Base-by-base conservation (phyloP, 2,888 invertebrate genomes). In the Synergus laeviventris region DNA sequence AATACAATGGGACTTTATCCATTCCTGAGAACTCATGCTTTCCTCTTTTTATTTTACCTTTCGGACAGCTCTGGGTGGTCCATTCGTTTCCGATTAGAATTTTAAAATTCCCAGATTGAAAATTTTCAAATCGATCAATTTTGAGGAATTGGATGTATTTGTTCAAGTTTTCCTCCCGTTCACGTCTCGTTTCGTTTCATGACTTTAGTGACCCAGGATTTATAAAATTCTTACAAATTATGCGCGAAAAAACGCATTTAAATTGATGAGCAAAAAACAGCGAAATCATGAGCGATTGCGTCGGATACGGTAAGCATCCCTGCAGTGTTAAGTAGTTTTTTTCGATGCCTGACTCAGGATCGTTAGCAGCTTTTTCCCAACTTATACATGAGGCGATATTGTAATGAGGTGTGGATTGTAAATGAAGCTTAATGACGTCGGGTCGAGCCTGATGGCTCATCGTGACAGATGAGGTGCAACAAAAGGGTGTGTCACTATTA, bases 381-480 rank as follows among this genome's bases (percentile, higher is more conserved):
- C 84, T 86, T 78, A 75, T 74, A 79, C 78, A 79, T 76, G 73
- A 83, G 82, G 82, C 84, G 80, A 87, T 88, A 86, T 87, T 85
- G 85, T 87, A 86, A 88, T 85, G 87, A 89, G 88, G 88, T 88
- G 89, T 86, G 87, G 88, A 89, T 87, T 88, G 88, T 87, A 89
- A 89, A 89, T 87, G 89, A 88, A 85, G 85, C 85, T 85, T 88
- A 88, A 89, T 88, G 88, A 87, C 82, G 85, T 83, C 82, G 82
- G 79, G 83, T 81, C 81, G 83, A 79, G 81, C 76, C 79, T 80
- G 80, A 80, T 66, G 16, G 42, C 70, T 70, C 70, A 54, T 49
- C n/a, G n/a, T 70, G 70, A 70, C 70, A 70, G 70, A 70, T 70
- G 70, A 70, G 49, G 49, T 70, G 70, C 49, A 49, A 54, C n/a